Conservation (phyloP, 2,888 invertebrate species). For the Hoplodrina blanda region DNA sequence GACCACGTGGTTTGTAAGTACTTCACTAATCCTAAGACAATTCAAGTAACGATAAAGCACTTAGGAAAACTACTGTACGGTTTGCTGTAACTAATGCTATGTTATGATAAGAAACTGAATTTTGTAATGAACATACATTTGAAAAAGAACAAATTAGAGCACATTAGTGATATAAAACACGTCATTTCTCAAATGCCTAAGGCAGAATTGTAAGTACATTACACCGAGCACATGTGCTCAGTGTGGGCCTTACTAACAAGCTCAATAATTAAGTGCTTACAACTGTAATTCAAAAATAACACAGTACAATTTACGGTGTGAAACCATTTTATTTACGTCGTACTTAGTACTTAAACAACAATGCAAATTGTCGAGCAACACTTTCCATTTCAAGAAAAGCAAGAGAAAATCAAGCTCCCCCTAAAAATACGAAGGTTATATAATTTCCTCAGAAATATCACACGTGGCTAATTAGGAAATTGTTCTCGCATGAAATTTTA, state of each 20-base stretch:
- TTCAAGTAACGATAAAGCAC: slow-evolving; percentile 31
- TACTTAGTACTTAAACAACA: slow-evolving; percentile 10
- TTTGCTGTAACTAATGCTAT: slow-evolving; percentile 7
- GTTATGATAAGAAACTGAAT: slow-evolving; percentile 24
- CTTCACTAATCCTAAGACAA: slow-evolving; percentile 13
- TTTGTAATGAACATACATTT: slow-evolving; percentile 2
- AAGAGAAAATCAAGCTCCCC: slow-evolving; percentile 49
- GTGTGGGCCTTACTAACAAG: neutral
- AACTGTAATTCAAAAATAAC: slow-evolving; percentile 31
- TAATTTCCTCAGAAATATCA: slow-evolving; percentile 56
- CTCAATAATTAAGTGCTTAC: neutral
- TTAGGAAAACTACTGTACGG: slow-evolving; percentile 25
- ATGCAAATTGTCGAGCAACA: slow-evolving; percentile 45
- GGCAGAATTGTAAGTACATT: neutral
- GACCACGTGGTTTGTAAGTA: neutral
- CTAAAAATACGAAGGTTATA: slow-evolving; percentile 41
- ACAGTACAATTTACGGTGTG: slow-evolving; percentile 8
- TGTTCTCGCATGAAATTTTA: slow-evolving; percentile 64
- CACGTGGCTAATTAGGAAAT: slow-evolving; percentile 58
- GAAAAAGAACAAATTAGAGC: neutral
- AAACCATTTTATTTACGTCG: slow-evolving; percentile 10
- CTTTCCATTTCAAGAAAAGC: slow-evolving; percentile 66
- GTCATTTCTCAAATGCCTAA: no score
- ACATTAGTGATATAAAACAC: neutral
- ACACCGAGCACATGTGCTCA: neutral